Evolutionary conservation across 2,797 vertebrate species (phyloP), one percentile per base, ranked within the genome.

Genomic region (Emydoidea blandingii): DNA sequence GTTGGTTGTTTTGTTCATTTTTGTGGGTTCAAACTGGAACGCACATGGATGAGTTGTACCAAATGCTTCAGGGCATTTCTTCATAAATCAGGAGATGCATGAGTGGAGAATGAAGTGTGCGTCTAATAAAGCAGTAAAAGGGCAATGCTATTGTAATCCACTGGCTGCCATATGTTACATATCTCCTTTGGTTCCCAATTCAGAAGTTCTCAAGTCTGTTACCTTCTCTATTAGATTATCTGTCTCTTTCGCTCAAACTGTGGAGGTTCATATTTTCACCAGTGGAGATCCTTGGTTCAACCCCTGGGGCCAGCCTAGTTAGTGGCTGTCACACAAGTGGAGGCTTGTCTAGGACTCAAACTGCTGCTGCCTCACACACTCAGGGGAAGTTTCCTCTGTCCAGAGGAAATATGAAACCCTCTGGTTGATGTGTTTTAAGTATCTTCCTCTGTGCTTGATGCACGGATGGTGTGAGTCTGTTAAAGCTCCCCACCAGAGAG

Each of bases 351-450:
- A 79, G 81, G 82, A 87, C 52, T 49, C 65, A 44, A 87, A 94
- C 54, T 44, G 53, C 50, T 52, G 14, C 2, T 21, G 41, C 50
- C 81, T 78, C 2, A 3, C 76, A 52, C 79, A 54, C 62, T 78
- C 68, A 94, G 79, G 25, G 54, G 0, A 0, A 65, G 83, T 8
- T 87, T 92, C 62, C 84, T 52, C 81, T 91, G 68, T 68, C 76
- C 94, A 86, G 84, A 95, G 68, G 76, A 92, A 93, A 83, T 31
- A 79, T 68, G 85, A 88, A 88, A 41, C 37, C 52, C 86, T 15
- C 68, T 94, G 83, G 44, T 56, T 81, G 80, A 41, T 37, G 15
- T 19, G 4, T 74, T 65, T 80, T 8, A 65, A 78, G 79, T 23
- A 86, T 81, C 12, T 86, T 49, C 50, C 85, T 93, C 89, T 87